Conservation (phyloP, 2,797 vertebrate genomes). For the Lepidocolaptes lacrymiger region DNA sequence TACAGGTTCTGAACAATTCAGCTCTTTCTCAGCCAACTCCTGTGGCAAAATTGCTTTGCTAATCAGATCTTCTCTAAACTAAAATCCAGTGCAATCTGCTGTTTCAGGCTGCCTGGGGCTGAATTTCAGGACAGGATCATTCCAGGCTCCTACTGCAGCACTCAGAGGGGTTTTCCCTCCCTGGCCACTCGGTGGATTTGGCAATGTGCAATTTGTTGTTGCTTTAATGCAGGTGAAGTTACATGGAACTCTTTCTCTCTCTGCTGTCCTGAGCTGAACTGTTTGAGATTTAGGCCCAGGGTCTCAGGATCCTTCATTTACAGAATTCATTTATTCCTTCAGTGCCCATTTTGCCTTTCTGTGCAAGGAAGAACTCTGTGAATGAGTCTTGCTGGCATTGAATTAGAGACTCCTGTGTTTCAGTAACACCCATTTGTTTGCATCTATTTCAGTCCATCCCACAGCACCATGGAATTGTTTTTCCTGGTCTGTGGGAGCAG, state of each 20-base stretch:
- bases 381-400: background rate
- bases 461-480: background rate
- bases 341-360: background rate
- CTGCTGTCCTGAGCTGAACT: background rate
- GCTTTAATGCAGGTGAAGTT: background rate
- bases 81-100: background rate
- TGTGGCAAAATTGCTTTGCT: background rate
- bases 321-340: background rate
- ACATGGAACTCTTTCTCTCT: background rate
- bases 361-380: rapidly evolving
- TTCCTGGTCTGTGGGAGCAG: background rate
- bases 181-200: background rate
- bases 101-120: background rate
- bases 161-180: background rate
- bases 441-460: background rate
- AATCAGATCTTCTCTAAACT: background rate
- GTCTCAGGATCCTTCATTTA: background rate
- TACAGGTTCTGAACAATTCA: background rate
- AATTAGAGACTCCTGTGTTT: background rate
- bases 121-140: background rate
- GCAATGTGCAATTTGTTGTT: background rate
- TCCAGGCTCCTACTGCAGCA: background rate
- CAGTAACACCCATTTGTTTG: background rate
- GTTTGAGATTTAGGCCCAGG: background rate
- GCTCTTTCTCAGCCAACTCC: background rate